Conservation (phyloP, 2,888 invertebrate species). For the Aromia moschata region DNA sequence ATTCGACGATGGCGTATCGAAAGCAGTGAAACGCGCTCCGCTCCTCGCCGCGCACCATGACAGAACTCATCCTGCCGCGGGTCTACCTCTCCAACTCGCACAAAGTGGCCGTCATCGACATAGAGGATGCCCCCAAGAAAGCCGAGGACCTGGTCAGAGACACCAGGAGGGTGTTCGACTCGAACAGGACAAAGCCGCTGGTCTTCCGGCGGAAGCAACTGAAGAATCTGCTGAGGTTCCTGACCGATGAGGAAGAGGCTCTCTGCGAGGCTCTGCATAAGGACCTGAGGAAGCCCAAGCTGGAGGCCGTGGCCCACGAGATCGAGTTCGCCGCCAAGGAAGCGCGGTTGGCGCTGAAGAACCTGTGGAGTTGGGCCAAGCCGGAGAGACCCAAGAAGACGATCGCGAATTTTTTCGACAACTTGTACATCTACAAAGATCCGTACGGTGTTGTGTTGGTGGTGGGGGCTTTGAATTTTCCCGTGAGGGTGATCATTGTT, state of each 20-base stretch:
- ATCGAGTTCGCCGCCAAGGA: conserved; percentile 81
- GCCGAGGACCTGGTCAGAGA: conserved; percentile 31
- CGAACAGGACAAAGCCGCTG: conserved; percentile 80
- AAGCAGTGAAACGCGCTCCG: no score
- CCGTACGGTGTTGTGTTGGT: conserved; percentile 92
- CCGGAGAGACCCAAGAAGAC: conserved; percentile 77
- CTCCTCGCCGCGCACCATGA: conserved; percentile 11
- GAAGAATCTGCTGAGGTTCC: conserved; percentile 51
- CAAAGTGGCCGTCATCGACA: conserved; percentile 27
- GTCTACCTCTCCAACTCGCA: conserved; percentile 22
- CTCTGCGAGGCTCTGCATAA: conserved; percentile 74
- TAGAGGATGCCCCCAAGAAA: conserved; percentile 29
- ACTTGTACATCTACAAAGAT: conserved; percentile 80
- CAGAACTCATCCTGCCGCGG: conserved; percentile 29
- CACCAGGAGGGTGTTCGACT: conserved; percentile 73
- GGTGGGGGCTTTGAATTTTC: conserved; percentile 98
- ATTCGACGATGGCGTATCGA: no score
- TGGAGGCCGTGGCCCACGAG: conserved; percentile 82
- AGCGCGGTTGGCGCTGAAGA: conserved; percentile 71
- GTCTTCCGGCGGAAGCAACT: conserved; percentile 75
- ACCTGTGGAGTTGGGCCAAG: conserved; percentile 82
- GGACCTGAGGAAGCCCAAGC: conserved; percentile 76
- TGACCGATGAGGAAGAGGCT: conserved; percentile 81
- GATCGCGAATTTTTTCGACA: conserved; percentile 76
- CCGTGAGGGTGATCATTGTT: conserved; percentile 79